Evolutionary conservation across 2,113 vertebrate species (phyloP).

Genomic region (Eurystomus gularis): DNA sequence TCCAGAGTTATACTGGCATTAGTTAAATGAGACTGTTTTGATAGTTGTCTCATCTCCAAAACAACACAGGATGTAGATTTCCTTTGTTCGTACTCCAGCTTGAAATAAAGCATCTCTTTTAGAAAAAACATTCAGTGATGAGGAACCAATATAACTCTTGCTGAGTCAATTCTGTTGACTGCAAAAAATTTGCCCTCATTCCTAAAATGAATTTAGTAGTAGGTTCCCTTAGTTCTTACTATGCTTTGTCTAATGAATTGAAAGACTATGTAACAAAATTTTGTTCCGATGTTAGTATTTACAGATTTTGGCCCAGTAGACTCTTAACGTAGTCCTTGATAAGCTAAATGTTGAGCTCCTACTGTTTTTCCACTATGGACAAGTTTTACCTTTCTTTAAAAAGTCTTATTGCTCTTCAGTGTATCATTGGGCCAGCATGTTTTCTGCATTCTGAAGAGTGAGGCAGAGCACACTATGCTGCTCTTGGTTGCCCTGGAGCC

Average conservation of each 20-base stretch:
- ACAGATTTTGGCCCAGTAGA: neutral
- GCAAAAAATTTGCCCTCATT: neutral
- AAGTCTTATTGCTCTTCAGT: neutral
- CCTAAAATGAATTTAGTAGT: neutral
- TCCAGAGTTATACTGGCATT: neutral
- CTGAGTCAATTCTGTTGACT: neutral
- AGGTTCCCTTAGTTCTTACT: neutral
- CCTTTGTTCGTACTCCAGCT: neutral
- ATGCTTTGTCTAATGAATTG: neutral
- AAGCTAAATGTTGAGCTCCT: neutral
- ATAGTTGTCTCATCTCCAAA: neutral
- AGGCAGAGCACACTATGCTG: neutral
- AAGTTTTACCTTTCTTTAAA: neutral
- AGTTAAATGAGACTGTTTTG: neutral
- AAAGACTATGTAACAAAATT: neutral
- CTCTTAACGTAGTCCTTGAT: neutral
- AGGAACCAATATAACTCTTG: neutral
- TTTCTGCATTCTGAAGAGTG: neutral
- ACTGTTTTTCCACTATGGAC: neutral
- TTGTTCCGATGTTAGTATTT: neutral
- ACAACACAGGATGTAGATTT: neutral
- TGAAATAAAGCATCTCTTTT: neutral
- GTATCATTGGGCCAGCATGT: neutral
- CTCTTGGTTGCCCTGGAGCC: neutral
- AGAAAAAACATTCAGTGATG: neutral